phyloP scores from a whole-genome alignment of 2,888 invertebrate species.

The Nomada fabriciana region DNA sequence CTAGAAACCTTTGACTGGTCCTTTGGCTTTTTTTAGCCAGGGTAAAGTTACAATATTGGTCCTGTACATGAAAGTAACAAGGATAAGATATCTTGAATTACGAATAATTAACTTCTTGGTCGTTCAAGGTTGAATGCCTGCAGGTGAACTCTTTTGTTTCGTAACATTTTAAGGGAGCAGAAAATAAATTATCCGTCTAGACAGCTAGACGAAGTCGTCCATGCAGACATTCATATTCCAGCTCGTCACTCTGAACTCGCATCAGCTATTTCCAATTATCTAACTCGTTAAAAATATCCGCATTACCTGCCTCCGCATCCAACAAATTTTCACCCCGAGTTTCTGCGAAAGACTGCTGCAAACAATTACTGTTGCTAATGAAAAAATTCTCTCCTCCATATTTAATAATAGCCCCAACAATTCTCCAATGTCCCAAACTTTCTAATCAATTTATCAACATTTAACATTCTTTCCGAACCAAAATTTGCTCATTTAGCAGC shows the following conservation, averaged over 20 bases:
- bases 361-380: neutral
- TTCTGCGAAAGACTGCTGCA: neutral
- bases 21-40: neutral
- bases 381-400: neutral
- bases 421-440: neutral
- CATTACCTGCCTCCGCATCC: neutral
- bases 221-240: neutral
- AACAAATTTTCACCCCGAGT: conserved; percentile 1
- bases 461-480: neutral
- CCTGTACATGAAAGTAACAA: too few relatives aligned
- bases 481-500: neutral
- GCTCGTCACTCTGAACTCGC: neutral
- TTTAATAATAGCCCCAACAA: neutral
- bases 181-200: neutral
- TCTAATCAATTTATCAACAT: neutral
- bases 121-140: neutral
- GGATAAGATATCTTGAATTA: neutral
- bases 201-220: neutral
- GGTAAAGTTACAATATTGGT: too few relatives aligned
- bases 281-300: conserved; percentile 5
- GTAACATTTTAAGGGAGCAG: neutral
- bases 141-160: neutral
- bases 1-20: neutral
- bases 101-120: too few relatives aligned
- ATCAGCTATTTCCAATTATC: conserved; percentile 11